These are phyloP conservation scores for Monopterus albus DNA, from an alignment of 2,113 vertebrate species.

Conservation along the genomic window DNA sequence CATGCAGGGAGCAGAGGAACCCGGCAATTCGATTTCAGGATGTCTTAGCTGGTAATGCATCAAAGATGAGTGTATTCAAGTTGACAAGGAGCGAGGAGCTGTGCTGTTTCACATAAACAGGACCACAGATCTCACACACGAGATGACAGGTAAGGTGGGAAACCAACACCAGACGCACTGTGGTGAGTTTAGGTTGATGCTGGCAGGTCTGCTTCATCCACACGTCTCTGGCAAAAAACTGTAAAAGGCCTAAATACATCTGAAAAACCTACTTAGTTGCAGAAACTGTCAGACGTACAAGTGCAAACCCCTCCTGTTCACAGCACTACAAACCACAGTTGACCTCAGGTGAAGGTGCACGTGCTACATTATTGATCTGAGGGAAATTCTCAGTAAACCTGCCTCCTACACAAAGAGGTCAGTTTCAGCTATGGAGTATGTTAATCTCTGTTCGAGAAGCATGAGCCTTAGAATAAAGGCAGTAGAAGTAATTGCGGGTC, in stretches of 20 bases:
- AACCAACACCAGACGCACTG: background rate
- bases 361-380: no score
- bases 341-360: no score
- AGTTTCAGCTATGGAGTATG: no score
- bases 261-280: background rate
- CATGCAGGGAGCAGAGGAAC: conserved; percentile 23
- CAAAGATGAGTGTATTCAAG: background rate
- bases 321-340: no score
- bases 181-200: background rate
- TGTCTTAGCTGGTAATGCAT: background rate
- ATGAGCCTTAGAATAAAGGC: no score
- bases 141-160: background rate
- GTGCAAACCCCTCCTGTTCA: no score
- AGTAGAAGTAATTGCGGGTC: no score
- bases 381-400: no score
- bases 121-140: background rate
- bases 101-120: background rate
- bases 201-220: background rate
- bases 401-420: no score
- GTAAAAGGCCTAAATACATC: no score
- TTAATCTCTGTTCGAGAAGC: no score
- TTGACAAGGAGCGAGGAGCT: background rate
- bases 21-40: conserved; percentile 32
- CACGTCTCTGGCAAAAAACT: background rate
- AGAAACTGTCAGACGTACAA: background rate